Evolutionary conservation across 2,113 vertebrate species (phyloP), one percentile per base, ranked within the genome.

Genomic region (Microtus ochrogaster): DNA sequence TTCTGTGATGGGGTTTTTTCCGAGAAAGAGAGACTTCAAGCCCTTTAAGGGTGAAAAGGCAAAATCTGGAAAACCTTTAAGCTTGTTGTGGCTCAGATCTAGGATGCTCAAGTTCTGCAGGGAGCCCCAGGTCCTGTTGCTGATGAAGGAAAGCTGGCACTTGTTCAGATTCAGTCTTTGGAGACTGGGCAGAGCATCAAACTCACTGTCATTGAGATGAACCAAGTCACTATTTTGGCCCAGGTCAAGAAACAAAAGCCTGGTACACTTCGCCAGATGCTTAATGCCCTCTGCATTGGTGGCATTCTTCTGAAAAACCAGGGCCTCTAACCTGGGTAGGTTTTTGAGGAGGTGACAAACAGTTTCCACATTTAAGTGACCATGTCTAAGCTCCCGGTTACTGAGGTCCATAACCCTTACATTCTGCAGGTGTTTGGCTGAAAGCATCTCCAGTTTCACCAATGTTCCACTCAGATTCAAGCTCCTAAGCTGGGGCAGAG

Each of bases 1-100:
- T 92, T 96, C 97, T 4, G 98, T 98, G 73, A 99, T 98, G 8
- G 10, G 90, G 94, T 99, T 99, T 83, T 72, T 94, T 93, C 98
- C 98, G 91, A 99, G 95, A 74, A 99, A 97, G 16, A 99, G 94
- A 10, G 0, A 52, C 0, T 0, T 78, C 84, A 99, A 92, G 12
- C 97, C 16, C 2, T 26, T 73, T 21, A 99, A 96, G 36, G 97
- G 94, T 49, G 95, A 93, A 96, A 99, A 99, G 65, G 99, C 98
- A 26, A 97, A 94, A 0, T 70, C 72, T 1, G 84, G 47, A 0
- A 99, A 93, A 1, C 0, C 2, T 2, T 16, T 58, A 14, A 99
- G 33, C 0, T 10, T 5, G 93, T 99, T 99, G 47, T 95, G n/a
- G 86, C 97, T 98, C 28, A 99, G 13, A 44, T 98, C 74, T 85